Base-by-base conservation (phyloP, 2,113 vertebrate genomes). In the Hemiprocne comata region DNA sequence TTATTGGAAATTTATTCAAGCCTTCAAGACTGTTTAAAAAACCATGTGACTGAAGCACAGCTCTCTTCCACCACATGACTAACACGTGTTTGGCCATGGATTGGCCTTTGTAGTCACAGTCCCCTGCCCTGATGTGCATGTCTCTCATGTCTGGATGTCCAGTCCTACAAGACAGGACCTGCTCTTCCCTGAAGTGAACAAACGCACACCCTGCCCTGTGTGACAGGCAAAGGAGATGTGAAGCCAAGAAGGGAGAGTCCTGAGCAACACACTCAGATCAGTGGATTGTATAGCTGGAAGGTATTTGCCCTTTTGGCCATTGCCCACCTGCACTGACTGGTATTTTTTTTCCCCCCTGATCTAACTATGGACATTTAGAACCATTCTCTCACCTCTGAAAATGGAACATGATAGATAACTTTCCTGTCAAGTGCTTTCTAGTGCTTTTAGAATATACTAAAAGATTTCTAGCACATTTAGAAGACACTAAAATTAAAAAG, bases 161-260 rank as follows among this genome's bases (percentile, higher is more conserved):
- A 57, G 34, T 50, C 64, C 67, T 73, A 20, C 58, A 55, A 21
- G n/a, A 61, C 36, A 31, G 15, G 51, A 36, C 28, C 38, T 34
- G 58, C 33, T 24, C 33, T 38, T 34, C 31, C 57, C 26, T 18
- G 5, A 51, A 57, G 60, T 21, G 48, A 62, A 42, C 0, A 0
- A 78, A 19, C 3, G 9, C 11, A 31, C 28, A 34, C 21, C 42
- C 51, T 31, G 20, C n/a, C 36, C n/a, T 40, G 33, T 1, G 0
- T 0, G 2, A 38, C 36, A n/a, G 48, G 24, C 6, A 2, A 31
- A 17, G 20, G 36, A 90, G 53, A 29, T 17, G 24, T 17, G 57
- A 69, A 36, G 34, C 74, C 10, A 21, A 50, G 33, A 53, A 50
- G 34, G 21, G 17, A 71, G 20, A 53, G 20, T 8, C 26, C 10